Percentiles rank a stretch among this genome's conserved stretches.
Evolutionary conservation across 2,797 vertebrate species (phyloP).

Genomic region (Sebastes variabilis): DNA sequence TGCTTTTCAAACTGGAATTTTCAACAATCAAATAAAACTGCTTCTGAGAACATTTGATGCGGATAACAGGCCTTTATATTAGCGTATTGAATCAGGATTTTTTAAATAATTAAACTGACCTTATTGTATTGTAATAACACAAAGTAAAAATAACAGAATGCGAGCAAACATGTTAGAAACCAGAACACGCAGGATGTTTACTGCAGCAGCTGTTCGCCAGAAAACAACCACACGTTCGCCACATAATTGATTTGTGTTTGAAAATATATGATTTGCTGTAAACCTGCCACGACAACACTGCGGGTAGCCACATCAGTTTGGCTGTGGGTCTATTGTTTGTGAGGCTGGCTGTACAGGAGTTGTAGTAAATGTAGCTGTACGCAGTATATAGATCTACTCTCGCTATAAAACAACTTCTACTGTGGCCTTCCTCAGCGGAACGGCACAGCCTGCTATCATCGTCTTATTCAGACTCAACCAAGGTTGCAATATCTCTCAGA

Average conservation of each 20-base stretch:
- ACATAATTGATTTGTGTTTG: conserved; percentile 8
- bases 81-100: neutral
- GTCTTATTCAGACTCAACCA: neutral
- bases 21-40: neutral
- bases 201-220: neutral
- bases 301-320: neutral
- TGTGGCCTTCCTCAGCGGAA: neutral
- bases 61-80: neutral
- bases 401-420: neutral
- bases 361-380: neutral
- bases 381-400: neutral
- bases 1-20: neutral
- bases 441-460: neutral
- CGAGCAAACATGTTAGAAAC: neutral
- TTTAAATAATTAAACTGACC: neutral
- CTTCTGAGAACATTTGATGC: neutral
- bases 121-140: neutral
- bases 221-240: conserved; percentile 5
- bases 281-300: neutral
- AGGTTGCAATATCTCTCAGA: neutral
- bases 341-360: neutral
- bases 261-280: conserved; percentile 5
- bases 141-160: neutral
- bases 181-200: neutral
- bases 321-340: neutral